These are phyloP conservation scores for Trematomus bernacchii DNA, from an alignment of 2,797 vertebrate species.

Conservation along the genomic window DNA sequence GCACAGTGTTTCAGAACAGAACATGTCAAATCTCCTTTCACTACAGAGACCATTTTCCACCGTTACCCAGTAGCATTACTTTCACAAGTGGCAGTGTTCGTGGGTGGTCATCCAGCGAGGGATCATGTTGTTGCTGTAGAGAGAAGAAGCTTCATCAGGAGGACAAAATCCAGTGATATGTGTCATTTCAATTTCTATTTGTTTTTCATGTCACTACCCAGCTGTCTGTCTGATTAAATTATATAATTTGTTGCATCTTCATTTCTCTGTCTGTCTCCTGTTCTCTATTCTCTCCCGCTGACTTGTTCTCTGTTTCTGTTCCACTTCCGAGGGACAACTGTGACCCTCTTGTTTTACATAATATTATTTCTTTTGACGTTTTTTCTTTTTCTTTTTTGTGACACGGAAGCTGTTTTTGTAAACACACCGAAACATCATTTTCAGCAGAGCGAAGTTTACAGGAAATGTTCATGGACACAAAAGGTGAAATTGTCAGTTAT, in stretches of 20 bases:
- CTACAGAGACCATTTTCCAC: background rate
- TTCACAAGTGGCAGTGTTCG: background rate
- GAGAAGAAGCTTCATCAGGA: background rate
- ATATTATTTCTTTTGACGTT: background rate
- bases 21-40: background rate
- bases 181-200: background rate
- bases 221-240: slow-evolving; percentile 1
- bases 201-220: background rate
- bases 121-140: no score
- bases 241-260: background rate
- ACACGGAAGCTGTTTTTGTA: background rate
- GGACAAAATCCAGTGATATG: background rate
- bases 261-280: background rate
- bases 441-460: slow-evolving; percentile 8
- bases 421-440: background rate
- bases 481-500: slow-evolving; percentile 14
- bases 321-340: slow-evolving; percentile 9
- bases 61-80: background rate
- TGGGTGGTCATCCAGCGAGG: no score
- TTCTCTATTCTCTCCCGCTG: slow-evolving; percentile 11
- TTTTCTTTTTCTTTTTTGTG: background rate
- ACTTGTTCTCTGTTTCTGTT: background rate
- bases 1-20: background rate
- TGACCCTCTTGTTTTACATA: slow-evolving; percentile 7
- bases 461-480: slow-evolving; percentile 3